Conservation (phyloP, 2,888 invertebrate genomes). For the Cryptophagus acutangulus region DNA sequence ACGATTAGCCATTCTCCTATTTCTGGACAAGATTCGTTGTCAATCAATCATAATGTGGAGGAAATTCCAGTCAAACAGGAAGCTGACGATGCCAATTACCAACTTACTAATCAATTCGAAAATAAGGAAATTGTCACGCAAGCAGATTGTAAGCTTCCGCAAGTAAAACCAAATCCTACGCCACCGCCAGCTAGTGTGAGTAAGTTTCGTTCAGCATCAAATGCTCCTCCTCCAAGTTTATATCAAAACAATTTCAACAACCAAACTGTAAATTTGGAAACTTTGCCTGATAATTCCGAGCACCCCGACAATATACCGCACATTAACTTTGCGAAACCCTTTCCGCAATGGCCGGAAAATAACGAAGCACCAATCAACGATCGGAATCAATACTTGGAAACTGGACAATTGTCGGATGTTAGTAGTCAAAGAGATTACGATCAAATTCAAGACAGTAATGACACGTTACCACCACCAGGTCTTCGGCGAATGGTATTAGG, state of each 20-base stretch:
- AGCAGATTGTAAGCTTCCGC: conserved; percentile 32
- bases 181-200: conserved; percentile 26
- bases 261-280: conserved; percentile 58
- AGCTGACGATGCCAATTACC: conserved; percentile 16
- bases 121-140: conserved; percentile 38
- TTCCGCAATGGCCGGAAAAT: conserved; percentile 50
- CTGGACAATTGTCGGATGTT: conserved; percentile 64
- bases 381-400: conserved; percentile 71
- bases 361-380: conserved; percentile 64
- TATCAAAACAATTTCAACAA: conserved; percentile 37
- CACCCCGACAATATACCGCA: conserved; percentile 50
- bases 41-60: conserved; percentile 10
- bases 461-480: conserved; percentile 59
- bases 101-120: conserved; percentile 28
- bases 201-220: too few relatives aligned
- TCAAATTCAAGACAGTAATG: conserved; percentile 25
- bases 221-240: conserved; percentile 35
- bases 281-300: conserved; percentile 65
- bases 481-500: conserved; percentile 62
- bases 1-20: conserved; percentile 46
- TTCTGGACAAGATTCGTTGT: conserved; percentile 24
- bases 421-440: conserved; percentile 33
- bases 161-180: conserved; percentile 26
- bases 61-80: conserved; percentile 18
- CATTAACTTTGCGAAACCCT: conserved; percentile 1